Evolutionary conservation across 2,797 vertebrate genomes (phyloP).

Genomic region (Acanthis flammea): DNA sequence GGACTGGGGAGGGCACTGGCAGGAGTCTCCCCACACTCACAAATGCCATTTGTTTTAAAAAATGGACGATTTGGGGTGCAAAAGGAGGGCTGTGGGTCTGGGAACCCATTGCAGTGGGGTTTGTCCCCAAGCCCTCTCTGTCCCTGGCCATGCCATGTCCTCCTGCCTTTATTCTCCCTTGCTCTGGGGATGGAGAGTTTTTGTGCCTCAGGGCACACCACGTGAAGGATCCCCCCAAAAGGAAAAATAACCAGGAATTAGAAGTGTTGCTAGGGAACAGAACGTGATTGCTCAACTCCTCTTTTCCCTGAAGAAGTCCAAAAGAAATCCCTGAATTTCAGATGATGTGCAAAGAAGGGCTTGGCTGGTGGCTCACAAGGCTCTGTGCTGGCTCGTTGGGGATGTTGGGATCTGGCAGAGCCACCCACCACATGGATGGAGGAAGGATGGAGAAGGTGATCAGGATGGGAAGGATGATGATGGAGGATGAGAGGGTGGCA

Average conservation of each 20-base stretch:
- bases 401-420: background rate
- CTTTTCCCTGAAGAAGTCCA: background rate
- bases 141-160: accelerated
- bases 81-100: background rate
- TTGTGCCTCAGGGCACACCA: background rate
- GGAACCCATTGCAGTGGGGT: accelerated
- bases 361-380: background rate
- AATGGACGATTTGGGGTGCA: background rate
- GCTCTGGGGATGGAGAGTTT: accelerated
- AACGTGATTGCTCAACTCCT: background rate
- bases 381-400: background rate
- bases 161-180: background rate
- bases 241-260: background rate
- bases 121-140: background rate
- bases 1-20: background rate
- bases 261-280: constrained; percentile 59
- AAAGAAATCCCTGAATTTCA: constrained; percentile 23
- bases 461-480: background rate
- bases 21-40: background rate
- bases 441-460: background rate
- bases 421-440: background rate
- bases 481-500: background rate
- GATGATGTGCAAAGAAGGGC: background rate
- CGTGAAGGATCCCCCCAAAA: background rate
- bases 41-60: background rate